Evolutionary conservation across 2,797 vertebrate species (phyloP).

Genomic region (Clarias platycephalus): DNA sequence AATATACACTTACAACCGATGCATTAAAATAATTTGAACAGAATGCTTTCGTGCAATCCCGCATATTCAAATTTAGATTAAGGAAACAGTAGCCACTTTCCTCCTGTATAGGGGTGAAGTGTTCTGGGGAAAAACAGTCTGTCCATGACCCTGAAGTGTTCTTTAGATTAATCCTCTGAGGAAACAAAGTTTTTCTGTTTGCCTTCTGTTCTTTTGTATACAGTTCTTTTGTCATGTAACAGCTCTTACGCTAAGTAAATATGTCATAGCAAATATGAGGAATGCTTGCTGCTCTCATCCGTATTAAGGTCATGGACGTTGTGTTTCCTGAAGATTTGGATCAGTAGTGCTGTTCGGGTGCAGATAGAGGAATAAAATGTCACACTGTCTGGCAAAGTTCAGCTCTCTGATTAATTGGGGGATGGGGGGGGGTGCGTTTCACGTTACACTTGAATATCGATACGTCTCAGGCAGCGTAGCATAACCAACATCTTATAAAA

Average conservation of each 20-base stretch:
- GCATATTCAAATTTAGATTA: not conserved
- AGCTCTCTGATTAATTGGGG: not conserved
- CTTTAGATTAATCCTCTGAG: not conserved
- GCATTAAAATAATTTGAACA: not conserved
- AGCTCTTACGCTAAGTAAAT: conserved; percentile 8
- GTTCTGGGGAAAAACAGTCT: not conserved
- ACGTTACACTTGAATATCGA: not conserved
- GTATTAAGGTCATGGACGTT: not conserved
- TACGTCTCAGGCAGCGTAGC: not conserved
- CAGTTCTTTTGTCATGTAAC: not conserved
- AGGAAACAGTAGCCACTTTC: not conserved
- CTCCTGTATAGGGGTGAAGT: not conserved
- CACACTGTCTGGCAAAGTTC: not conserved
- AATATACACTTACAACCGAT: not conserved
- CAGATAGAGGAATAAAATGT: not conserved
- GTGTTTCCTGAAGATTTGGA: conserved; percentile 8
- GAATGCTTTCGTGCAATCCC: no score
- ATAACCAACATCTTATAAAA: not conserved
- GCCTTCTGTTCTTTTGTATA: not conserved
- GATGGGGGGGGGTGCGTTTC: not conserved
- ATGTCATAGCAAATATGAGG: conserved; percentile 4
- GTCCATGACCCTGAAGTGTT: not conserved
- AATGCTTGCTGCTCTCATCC: not conserved
- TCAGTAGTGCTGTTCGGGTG: not conserved
- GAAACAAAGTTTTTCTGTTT: not conserved